Evolutionary conservation across 1,140 invertebrate genomes (phyloP).

Genomic region (Papilio dardanus): DNA sequence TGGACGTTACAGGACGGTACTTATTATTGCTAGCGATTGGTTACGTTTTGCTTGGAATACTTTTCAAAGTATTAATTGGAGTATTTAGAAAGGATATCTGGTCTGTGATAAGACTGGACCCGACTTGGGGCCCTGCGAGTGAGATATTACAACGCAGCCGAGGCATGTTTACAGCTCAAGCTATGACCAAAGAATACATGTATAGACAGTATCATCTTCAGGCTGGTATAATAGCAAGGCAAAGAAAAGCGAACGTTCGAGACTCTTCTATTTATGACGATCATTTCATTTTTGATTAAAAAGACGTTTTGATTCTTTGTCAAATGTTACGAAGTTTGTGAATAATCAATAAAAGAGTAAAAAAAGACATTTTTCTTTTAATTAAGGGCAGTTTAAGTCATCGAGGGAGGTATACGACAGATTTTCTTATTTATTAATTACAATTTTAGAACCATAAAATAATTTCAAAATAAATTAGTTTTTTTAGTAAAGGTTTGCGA

Average conservation of each 20-base stretch:
- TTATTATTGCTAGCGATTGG: conserved; percentile 27
- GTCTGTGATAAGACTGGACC: conserved; percentile 49
- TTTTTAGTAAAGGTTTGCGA: too few relatives aligned
- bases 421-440: conserved; percentile 1
- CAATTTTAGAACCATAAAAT: not conserved
- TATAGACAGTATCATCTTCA: conserved; percentile 74
- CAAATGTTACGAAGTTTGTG: too few relatives aligned
- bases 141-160: conserved; percentile 66
- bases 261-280: conserved; percentile 1
- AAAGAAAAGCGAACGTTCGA: conserved; percentile 58
- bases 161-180: conserved; percentile 73
- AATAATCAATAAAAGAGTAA: too few relatives aligned
- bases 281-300: conserved; percentile 38
- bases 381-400: not conserved
- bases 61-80: conserved; percentile 50
- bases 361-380: too few relatives aligned
- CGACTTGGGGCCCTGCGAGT: conserved; percentile 62
- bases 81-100: conserved; percentile 45
- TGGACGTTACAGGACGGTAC: conserved; percentile 39
- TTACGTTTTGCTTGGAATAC: conserved; percentile 40
- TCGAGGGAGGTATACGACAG: too few relatives aligned
- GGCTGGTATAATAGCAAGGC: conserved; percentile 61
- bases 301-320: too few relatives aligned
- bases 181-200: conserved; percentile 78
- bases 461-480: not conserved